A percentile compares a stretch with the other conserved stretches of the same genome.
Evolutionary conservation across 2,113 vertebrate species (phyloP).

Genomic region (Cheirogaleus medius): DNA sequence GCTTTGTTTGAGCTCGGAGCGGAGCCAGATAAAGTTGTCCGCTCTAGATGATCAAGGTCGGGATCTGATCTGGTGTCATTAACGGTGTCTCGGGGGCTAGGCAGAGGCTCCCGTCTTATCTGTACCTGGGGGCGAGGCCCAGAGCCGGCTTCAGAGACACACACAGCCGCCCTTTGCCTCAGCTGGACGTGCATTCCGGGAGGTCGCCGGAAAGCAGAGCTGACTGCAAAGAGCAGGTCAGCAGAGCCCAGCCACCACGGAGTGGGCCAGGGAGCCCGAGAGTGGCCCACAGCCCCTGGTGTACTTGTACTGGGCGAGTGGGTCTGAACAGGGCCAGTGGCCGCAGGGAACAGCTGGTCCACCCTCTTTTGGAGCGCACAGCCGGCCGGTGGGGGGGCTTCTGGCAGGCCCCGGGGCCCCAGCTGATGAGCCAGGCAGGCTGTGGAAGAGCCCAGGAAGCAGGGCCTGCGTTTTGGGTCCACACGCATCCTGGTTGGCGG

Average conservation of each 20-base stretch:
- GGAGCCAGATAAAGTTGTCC: background rate
- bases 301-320: fast-evolving
- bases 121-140: background rate
- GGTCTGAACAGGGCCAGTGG: background rate
- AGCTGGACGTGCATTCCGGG: background rate
- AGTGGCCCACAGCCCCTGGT: background rate
- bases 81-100: background rate
- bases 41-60: fast-evolving
- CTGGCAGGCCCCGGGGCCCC: background rate
- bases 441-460: background rate
- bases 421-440: too few species aligned
- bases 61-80: background rate
- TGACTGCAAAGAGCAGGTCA: background rate
- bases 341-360: background rate
- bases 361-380: background rate
- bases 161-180: too few species aligned
- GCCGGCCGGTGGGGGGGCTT: too few species aligned
- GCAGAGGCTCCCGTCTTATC: background rate
- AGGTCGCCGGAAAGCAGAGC: background rate
- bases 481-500: background rate
- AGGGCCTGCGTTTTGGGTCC: background rate
- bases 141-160: background rate
- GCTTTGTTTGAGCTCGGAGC: background rate
- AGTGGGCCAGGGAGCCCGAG: background rate
- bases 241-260: background rate